Conservation (phyloP, 2,888 invertebrate genomes). For the Microdon myrmicae region DNA sequence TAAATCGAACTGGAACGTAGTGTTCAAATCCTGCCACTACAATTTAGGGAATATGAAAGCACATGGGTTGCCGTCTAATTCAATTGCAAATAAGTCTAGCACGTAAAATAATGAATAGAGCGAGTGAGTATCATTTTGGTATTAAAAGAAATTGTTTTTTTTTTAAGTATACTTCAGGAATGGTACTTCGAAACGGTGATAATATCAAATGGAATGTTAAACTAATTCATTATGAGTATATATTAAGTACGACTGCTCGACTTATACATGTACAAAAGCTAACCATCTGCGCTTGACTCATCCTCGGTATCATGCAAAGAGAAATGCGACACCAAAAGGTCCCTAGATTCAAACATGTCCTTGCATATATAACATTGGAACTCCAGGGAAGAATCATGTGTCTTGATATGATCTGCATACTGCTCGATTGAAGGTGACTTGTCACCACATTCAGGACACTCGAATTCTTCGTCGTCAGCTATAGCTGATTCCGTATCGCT, state of each 20-base stretch:
- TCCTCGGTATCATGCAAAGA: constrained; percentile 50
- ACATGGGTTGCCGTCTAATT: no score
- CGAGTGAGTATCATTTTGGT: no score
- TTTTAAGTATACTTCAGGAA: no score
- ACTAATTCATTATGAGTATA: constrained; percentile 3
- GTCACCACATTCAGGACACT: constrained; percentile 62
- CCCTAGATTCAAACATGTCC: constrained; percentile 54
- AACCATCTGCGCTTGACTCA: constrained; percentile 44
- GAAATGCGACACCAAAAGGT: constrained; percentile 56
- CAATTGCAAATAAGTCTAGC: no score
- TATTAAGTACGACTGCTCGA: constrained; percentile 42
- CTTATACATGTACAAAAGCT: constrained; percentile 30
- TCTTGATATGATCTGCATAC: constrained; percentile 61
- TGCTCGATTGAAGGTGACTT: constrained; percentile 61
- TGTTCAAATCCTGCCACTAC: no score
- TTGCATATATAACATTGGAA: constrained; percentile 58
- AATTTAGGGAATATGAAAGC: no score
- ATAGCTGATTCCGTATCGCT: constrained; percentile 42
- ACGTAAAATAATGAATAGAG: no score
- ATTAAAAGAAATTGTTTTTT: no score
- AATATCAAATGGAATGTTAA: constrained; percentile 22
- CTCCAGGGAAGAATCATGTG: constrained; percentile 57
- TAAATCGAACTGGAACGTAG: no score
- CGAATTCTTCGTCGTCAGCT: constrained; percentile 58
- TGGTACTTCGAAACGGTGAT: no score